phyloP scores from a whole-genome alignment of 2,888 invertebrate genomes.

The Podotricha telesiphe region DNA sequence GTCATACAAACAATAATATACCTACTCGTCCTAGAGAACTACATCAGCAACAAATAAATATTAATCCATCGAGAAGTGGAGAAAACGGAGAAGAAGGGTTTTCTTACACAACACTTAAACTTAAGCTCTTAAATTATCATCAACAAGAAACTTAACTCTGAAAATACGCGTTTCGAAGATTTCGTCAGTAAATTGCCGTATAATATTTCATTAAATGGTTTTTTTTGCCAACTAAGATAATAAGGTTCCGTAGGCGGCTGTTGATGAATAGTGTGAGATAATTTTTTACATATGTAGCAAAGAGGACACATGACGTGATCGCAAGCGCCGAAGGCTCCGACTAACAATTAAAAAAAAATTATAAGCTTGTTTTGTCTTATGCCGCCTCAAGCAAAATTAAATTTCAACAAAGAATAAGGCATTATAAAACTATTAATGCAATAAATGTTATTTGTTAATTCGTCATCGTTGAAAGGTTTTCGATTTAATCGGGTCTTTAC shows the following conservation, averaged over 20 bases:
- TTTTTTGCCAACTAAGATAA: slow-evolving; percentile 4
- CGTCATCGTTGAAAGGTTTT: not conserved
- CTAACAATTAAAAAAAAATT: slow-evolving; percentile 2
- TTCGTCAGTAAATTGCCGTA: slow-evolving; percentile 3
- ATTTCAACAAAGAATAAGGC: not conserved
- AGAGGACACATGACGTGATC: not conserved
- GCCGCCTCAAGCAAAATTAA: not conserved
- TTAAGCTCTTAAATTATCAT: not conserved
- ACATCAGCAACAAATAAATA: too few relatives aligned
- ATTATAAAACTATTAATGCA: not conserved
- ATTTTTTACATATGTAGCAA: slow-evolving; percentile 1
- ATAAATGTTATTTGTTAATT: not conserved
- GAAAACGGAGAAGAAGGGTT: too few relatives aligned
- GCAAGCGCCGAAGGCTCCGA: not conserved
- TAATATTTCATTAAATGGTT: not conserved
- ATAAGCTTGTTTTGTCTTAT: not conserved
- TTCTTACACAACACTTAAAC: not conserved
- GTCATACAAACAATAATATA: too few relatives aligned
- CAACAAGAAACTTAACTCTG: not conserved
- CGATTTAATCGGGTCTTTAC: too few relatives aligned
- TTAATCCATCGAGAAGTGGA: too few relatives aligned
- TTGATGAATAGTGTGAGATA: slow-evolving; percentile 12
- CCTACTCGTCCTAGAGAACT: too few relatives aligned
- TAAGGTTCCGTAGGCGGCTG: not conserved
- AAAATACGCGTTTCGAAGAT: not conserved